Conservation (phyloP, 2,888 invertebrate species). For the Caenorhabditis sinica region DNA sequence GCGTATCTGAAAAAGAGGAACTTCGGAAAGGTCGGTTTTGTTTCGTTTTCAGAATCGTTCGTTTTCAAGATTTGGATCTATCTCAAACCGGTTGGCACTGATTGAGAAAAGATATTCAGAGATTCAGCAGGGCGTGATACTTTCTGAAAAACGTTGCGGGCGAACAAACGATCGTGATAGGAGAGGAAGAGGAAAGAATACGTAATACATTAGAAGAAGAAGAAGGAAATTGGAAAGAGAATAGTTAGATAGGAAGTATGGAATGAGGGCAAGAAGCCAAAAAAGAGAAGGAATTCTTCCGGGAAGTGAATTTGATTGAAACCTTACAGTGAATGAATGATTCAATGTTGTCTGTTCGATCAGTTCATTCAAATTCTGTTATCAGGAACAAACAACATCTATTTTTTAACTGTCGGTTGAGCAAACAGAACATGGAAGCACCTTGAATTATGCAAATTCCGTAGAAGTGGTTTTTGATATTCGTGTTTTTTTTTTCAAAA, state of each 20-base stretch:
- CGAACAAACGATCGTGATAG: conserved; percentile 61
- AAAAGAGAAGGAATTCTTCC: not conserved
- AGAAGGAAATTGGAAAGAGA: conserved; percentile 30
- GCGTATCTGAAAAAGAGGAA: conserved; percentile 29
- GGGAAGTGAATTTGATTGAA: not conserved
- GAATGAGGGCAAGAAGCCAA: not conserved
- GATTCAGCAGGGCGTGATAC: conserved; percentile 47
- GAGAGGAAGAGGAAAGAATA: conserved; percentile 29
- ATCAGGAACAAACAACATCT: not conserved
- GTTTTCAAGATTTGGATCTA: conserved; percentile 48
- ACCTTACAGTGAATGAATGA: not conserved
- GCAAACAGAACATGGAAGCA: not conserved
- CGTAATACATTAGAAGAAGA: conserved; percentile 54
- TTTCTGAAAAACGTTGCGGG: conserved; percentile 54
- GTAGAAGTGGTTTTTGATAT: not conserved
- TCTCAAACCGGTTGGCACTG: conserved; percentile 36
- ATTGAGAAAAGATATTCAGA: conserved; percentile 52
- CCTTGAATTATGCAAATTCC: not conserved
- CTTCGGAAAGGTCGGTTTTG: conserved; percentile 37
- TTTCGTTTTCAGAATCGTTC: conserved; percentile 20
- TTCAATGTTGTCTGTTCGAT: not conserved
- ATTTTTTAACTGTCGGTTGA: not conserved
- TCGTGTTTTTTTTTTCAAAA: not conserved
- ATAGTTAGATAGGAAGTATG: conserved; percentile 1
- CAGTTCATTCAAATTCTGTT: not conserved